Percentiles rank a stretch among this genome's conserved stretches.
phyloP scores from a whole-genome alignment of 2,797 vertebrate genomes.

The Pyrocephalus nanus region DNA sequence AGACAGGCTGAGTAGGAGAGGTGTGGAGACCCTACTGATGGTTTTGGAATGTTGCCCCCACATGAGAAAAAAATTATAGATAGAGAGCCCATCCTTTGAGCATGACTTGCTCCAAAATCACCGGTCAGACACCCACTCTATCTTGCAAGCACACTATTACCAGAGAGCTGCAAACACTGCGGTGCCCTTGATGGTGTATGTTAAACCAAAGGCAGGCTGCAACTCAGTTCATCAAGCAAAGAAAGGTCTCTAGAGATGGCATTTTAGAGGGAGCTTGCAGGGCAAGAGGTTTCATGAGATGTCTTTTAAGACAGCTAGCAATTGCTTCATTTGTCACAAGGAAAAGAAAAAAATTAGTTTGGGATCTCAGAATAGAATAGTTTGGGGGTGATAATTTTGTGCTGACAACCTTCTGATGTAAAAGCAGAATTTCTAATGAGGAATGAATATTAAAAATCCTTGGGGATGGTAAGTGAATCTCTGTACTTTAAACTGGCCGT shows the following conservation, averaged over 20 bases:
- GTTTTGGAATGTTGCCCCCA: neutral
- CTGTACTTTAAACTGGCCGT: neutral
- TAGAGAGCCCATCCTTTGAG: neutral
- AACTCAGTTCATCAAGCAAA: neutral
- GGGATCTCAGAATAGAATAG: neutral
- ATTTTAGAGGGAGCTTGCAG: neutral
- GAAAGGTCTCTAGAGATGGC: neutral
- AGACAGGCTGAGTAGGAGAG: neutral
- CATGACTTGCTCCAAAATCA: neutral
- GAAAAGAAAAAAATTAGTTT: neutral
- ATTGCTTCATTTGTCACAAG: neutral
- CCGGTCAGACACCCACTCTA: neutral
- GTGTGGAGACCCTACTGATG: neutral
- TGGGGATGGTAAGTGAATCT: neutral
- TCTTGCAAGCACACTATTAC: neutral
- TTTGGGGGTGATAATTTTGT: neutral
- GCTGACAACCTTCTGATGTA: neutral
- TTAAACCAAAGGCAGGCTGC: neutral
- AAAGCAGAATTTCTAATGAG: slow-evolving; percentile 15
- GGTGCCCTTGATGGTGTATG: neutral
- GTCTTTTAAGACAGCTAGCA: neutral
- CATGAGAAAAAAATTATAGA: neutral
- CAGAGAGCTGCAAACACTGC: neutral
- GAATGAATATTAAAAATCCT: neutral
- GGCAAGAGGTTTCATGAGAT: neutral